Evolutionary conservation across 2,113 vertebrate species (phyloP), one percentile per base, ranked within the genome.

Genomic region (Phyllopteryx taeniolatus): DNA sequence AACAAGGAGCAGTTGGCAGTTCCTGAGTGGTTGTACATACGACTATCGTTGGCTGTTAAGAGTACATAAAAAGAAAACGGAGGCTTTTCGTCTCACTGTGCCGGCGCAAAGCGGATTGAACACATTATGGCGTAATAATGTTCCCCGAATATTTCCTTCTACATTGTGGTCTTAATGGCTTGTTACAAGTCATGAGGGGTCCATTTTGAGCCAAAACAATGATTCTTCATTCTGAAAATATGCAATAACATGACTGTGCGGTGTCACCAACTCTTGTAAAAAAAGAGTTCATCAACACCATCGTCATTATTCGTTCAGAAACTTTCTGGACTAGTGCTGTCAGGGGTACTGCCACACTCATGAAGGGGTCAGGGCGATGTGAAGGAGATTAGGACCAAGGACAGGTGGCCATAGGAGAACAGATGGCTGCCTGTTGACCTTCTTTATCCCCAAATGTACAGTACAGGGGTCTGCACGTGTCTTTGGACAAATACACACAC

Each of bases 381-480:
- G 78, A 73, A 75, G 77, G 77, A 80, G 66, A 72, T 84, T 78
- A 81, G 65, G 70, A 73, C 14, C 57, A 79, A 80, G 74, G 85
- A 81, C 90, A 89, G 88, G 88, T 87, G 90, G 87, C 67, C 69
- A 54, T 14, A 70, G 72, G 76, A 63, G 76, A 86, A 74, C 89
- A 91, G 90, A 89, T 90, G 90, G 90, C 83, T 69, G 78, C 76
- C 66, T 8, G 70, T 76, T 83, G 87, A 89, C 87, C 90, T 87
- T 86, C 65, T 19, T 82, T 70, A 65, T 76, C 83, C 83, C 76
- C 44, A 5, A 17, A 14, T 35, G 72, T 75, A 81, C 77, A 79
- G 75, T 77, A 79, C 77, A 68, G 77, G 15, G 35, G 64, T 76
- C 71, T 62, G 70, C 76, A 63, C 49, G 57, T 70, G 72, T 69